phyloP scores from a whole-genome alignment of 2,888 invertebrate species.

The Orthosia cruda region DNA sequence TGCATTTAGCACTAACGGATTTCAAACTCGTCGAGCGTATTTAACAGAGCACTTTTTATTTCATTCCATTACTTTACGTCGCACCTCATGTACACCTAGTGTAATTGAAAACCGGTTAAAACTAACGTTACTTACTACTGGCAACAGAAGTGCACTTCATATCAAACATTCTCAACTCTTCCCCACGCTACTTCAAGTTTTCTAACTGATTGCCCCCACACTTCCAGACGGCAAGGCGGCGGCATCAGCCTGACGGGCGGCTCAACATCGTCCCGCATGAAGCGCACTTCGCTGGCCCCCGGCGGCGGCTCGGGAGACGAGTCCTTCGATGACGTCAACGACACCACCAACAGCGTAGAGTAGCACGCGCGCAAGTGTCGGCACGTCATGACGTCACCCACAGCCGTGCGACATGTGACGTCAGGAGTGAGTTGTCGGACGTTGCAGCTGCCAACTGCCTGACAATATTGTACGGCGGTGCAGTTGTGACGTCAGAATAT shows the following conservation, averaged over 20 bases:
- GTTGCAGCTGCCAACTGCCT: neutral
- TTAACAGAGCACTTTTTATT: no score
- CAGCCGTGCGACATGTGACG: neutral
- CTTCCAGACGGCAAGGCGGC: conserved; percentile 89
- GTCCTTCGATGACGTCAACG: conserved; percentile 94
- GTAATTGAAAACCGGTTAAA: no score
- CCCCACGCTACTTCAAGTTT: neutral
- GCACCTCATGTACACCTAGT: no score
- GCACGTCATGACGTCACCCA: neutral
- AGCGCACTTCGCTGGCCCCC: conserved; percentile 94
- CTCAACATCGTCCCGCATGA: conserved; percentile 93
- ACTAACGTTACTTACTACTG: no score
- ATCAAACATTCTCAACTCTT: conserved; percentile 24
- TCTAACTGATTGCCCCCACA: no score
- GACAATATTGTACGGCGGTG: neutral
- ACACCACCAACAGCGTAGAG: conserved; percentile 95
- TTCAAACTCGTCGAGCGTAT: no score
- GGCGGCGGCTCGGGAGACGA: conserved; percentile 94
- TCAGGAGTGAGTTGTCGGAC: neutral
- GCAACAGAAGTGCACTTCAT: neutral
- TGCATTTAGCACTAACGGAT: no score
- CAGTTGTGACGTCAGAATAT: neutral
- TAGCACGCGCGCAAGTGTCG: conserved; percentile 59
- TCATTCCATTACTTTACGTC: no score
- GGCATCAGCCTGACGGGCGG: conserved; percentile 92